phyloP scores from a whole-genome alignment of 2,113 vertebrate species.

The Eudyptes chrysolophus region DNA sequence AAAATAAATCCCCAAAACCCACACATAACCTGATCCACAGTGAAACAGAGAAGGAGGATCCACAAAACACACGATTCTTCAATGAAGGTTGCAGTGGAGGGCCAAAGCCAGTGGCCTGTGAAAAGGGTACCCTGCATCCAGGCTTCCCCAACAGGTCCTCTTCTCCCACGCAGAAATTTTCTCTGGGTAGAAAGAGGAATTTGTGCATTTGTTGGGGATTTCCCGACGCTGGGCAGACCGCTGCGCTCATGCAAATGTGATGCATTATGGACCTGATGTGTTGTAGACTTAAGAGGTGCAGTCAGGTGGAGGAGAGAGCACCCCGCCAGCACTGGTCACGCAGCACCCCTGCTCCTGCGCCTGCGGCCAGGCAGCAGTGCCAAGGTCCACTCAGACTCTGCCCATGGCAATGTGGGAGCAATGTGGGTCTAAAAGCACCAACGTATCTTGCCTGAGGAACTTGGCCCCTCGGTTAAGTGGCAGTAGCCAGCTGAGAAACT shows the following conservation, averaged over 20 bases:
- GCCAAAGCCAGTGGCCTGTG: neutral
- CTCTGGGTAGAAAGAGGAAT: neutral
- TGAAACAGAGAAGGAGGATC: neutral
- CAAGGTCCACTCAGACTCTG: neutral
- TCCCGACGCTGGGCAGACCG: rapidly evolving
- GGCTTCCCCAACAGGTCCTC: constrained; percentile 2
- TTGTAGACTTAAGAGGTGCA: neutral
- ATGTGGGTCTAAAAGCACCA: neutral
- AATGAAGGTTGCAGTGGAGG: neutral
- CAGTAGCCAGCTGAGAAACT: neutral
- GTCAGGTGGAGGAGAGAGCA: neutral
- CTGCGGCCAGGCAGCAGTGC: neutral
- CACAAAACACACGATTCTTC: neutral
- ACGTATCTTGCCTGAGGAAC: neutral
- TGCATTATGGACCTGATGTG: neutral
- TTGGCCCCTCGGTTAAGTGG: neutral
- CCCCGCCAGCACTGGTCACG: neutral
- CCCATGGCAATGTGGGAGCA: neutral
- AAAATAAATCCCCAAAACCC: neutral
- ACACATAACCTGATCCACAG: neutral
- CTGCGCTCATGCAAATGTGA: neutral
- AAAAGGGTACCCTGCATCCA: neutral
- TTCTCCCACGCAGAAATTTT: neutral
- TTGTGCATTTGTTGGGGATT: neutral
- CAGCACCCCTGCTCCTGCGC: neutral